These are phyloP conservation scores for Drosophila greeni DNA, from an alignment of 2,888 invertebrate genomes.

Conservation along the genomic window DNA sequence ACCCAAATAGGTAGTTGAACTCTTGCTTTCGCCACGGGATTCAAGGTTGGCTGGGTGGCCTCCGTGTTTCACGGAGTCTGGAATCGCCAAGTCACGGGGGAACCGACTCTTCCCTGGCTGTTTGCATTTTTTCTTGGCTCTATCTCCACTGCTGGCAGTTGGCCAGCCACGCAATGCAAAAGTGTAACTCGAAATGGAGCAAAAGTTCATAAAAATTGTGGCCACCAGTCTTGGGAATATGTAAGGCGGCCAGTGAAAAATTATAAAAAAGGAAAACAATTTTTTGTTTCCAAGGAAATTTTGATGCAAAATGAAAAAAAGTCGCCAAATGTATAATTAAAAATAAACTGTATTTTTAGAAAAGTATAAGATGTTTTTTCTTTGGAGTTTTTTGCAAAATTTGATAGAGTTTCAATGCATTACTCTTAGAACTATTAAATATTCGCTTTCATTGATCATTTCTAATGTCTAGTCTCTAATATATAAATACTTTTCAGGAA, in stretches of 20 bases:
- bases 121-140: neutral
- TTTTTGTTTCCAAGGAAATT: constrained; percentile 35
- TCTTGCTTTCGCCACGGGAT: constrained; percentile 40
- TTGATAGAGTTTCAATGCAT: too few species aligned
- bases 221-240: constrained; percentile 24
- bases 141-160: constrained; percentile 45
- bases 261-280: constrained; percentile 11
- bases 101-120: neutral
- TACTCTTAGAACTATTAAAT: neutral
- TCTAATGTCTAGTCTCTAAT: too few species aligned
- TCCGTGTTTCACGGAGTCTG: constrained; percentile 34
- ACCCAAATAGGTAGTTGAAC: constrained; percentile 54
- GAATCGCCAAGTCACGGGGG: constrained; percentile 5
- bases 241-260: constrained; percentile 14
- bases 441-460: neutral
- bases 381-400: neutral
- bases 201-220: constrained; percentile 61
- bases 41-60: constrained; percentile 44
- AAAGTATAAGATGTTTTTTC: neutral
- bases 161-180: constrained; percentile 45
- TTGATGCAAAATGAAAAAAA: neutral
- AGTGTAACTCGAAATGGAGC: constrained; percentile 62
- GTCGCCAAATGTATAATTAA: constrained; percentile 5
- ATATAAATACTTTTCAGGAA: neutral
- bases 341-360: neutral